Percentiles rank a stretch among this genome's conserved stretches.
Conservation (phyloP, 2,888 invertebrate species). For the Scaptomyza caliginosa region DNA sequence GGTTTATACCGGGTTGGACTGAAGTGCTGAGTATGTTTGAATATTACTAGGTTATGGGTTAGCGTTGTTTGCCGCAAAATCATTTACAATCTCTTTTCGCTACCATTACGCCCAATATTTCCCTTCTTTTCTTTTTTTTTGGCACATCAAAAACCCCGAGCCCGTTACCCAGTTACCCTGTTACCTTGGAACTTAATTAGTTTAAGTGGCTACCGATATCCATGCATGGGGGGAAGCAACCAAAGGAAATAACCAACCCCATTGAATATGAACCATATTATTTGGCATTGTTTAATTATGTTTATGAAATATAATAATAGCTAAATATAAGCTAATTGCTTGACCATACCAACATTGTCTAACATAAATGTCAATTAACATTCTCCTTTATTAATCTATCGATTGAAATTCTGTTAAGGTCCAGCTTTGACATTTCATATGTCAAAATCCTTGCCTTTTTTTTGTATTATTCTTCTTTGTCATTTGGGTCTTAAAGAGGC, state of each 20-base stretch:
- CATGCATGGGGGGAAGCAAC: background rate
- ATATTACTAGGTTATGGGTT: background rate
- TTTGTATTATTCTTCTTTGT: too few species aligned
- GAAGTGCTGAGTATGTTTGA: background rate
- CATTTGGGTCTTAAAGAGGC: too few species aligned
- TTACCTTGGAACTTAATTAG: slow-evolving; percentile 58
- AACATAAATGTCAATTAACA: too few species aligned
- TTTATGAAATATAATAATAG: background rate
- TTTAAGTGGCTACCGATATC: slow-evolving; percentile 51
- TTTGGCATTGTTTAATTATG: background rate
- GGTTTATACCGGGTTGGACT: background rate
- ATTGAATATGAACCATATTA: background rate
- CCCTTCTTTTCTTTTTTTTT: too few species aligned
- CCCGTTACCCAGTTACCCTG: background rate
- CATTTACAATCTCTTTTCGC: slow-evolving; percentile 52
- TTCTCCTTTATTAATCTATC: too few species aligned
- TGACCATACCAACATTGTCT: too few species aligned
- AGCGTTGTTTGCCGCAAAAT: slow-evolving; percentile 47
- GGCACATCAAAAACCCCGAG: background rate
- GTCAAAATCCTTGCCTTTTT: too few species aligned
- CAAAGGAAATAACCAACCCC: background rate
- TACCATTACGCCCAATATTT: slow-evolving; percentile 41
- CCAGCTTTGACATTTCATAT: too few species aligned
- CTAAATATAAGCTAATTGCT: background rate
- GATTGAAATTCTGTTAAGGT: too few species aligned